Evolutionary conservation across 2,797 vertebrate species (phyloP).

Genomic region (Mus caroli): DNA sequence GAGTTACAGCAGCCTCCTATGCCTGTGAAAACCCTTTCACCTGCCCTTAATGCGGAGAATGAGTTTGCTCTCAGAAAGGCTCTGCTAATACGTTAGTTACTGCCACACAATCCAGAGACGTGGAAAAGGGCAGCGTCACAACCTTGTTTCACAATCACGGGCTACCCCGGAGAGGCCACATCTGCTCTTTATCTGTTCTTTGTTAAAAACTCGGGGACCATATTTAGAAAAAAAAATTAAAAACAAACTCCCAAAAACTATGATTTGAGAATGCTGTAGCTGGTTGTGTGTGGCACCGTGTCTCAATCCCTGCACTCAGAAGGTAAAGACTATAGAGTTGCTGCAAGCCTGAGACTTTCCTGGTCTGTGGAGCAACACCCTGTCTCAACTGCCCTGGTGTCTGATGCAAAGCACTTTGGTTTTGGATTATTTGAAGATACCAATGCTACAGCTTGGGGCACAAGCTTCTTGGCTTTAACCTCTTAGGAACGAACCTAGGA

Average conservation of each 20-base stretch:
- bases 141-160: not conserved
- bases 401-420: not conserved
- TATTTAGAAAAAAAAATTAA: conserved; percentile 8
- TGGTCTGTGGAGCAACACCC: not conserved
- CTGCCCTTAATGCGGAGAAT: not conserved
- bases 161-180: rapidly evolving
- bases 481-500: not conserved
- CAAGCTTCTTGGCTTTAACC: not conserved
- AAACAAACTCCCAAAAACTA: not conserved
- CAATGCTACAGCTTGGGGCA: not conserved
- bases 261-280: not conserved
- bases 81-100: not conserved
- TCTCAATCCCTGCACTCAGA: not conserved
- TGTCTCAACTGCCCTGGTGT: not conserved
- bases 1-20: not conserved
- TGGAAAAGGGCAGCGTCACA: not conserved
- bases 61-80: not conserved
- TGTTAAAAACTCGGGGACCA: not conserved
- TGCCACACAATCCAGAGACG: not conserved
- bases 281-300: not conserved
- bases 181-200: not conserved
- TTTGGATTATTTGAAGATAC: not conserved
- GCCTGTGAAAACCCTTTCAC: not conserved
- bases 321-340: not conserved
- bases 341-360: not conserved